These are phyloP conservation scores for Paedocypris sp. DNA, from an alignment of 2,113 vertebrate genomes.

Conservation along the genomic window DNA sequence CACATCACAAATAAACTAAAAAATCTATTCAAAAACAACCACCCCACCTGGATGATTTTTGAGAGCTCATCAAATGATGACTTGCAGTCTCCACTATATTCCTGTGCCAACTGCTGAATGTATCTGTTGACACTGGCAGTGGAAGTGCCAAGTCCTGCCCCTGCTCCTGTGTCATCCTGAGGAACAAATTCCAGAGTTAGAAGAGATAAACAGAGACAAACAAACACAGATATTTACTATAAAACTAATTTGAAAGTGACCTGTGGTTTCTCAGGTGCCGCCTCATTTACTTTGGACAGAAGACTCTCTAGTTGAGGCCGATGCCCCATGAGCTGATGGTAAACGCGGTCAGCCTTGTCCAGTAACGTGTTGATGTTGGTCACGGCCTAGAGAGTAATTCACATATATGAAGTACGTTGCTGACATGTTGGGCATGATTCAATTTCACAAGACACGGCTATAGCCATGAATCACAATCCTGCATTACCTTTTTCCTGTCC, in stretches of 20 bases:
- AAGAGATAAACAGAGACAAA: too few species aligned
- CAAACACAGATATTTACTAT: too few species aligned
- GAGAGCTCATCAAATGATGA: conserved; percentile 96
- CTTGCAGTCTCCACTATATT: conserved; percentile 96
- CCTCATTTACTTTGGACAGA: conserved; percentile 93
- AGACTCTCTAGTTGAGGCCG: conserved; percentile 88
- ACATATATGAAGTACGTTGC: not conserved
- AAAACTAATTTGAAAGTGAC: conserved; percentile 44
- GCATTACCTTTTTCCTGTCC: conserved; percentile 84
- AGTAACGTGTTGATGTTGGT: conserved; percentile 95
- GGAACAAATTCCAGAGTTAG: too few species aligned
- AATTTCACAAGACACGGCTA: not conserved
- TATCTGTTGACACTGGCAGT: conserved; percentile 95
- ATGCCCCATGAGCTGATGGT: conserved; percentile 97
- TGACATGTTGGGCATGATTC: not conserved
- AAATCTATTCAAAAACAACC: not conserved
- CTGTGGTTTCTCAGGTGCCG: conserved; percentile 94
- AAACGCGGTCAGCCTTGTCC: conserved; percentile 95
- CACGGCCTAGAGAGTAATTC: conserved; percentile 68
- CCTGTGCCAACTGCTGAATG: conserved; percentile 93
- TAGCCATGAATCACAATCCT: too few species aligned
- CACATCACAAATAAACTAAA: too few species aligned
- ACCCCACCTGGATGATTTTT: conserved; percentile 91
- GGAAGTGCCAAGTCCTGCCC: conserved; percentile 79
- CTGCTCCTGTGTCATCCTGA: conserved; percentile 81